Evolutionary conservation across 92 coral and sea anemone species (phyloP).

Genomic region (Desmophyllum pertusum): DNA sequence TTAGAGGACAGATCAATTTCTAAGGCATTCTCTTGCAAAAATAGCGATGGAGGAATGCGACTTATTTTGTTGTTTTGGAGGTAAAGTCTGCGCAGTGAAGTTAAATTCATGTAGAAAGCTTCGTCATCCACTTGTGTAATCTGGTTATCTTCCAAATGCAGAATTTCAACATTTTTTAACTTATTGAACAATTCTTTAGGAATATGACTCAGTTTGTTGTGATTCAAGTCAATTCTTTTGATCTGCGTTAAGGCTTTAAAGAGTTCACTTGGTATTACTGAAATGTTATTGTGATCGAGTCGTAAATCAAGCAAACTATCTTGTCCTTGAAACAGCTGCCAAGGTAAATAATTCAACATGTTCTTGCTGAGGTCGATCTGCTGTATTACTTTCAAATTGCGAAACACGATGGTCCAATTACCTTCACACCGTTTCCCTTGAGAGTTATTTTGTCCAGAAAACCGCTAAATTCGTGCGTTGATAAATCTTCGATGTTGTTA

Average conservation of each 20-base stretch:
- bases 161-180: slow-evolving; percentile 33
- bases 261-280: slow-evolving; percentile 39
- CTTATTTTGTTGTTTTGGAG: slow-evolving; percentile 54
- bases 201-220: slow-evolving; percentile 43
- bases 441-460: slow-evolving; percentile 23
- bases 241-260: slow-evolving; percentile 45
- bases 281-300: slow-evolving; percentile 58
- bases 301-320: slow-evolving; percentile 35
- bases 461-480: slow-evolving; percentile 39
- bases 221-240: slow-evolving; percentile 53
- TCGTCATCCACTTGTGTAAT: slow-evolving; percentile 39
- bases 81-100: slow-evolving; percentile 39
- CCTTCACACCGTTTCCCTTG: slow-evolving; percentile 29
- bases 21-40: slow-evolving; percentile 40
- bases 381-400: slow-evolving; percentile 26
- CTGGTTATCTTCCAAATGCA: slow-evolving; percentile 63
- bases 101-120: slow-evolving; percentile 61
- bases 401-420: slow-evolving; percentile 25
- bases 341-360: slow-evolving; percentile 7
- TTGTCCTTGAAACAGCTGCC: slow-evolving; percentile 21
- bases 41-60: slow-evolving; percentile 45
- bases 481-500: slow-evolving; percentile 39
- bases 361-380: slow-evolving; percentile 25
- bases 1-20: slow-evolving; percentile 54
- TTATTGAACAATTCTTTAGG: slow-evolving; percentile 32